These are phyloP conservation scores for Meleagris gallopavo DNA, from an alignment of 2,113 vertebrate species.

Conservation along the genomic window DNA sequence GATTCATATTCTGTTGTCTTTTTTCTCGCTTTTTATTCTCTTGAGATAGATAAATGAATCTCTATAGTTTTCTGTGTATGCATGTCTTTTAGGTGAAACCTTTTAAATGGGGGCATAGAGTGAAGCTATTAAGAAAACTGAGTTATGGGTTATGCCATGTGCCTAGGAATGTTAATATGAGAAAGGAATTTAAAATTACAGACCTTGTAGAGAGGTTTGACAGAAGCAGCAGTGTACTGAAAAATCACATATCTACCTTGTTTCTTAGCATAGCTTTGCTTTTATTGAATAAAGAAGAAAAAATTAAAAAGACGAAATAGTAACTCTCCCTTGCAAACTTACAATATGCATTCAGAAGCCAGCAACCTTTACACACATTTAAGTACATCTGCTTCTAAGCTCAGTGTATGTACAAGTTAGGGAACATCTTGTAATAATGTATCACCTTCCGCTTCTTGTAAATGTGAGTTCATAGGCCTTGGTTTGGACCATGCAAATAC, in stretches of 20 bases:
- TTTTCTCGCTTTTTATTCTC: neutral
- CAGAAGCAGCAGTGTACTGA: neutral
- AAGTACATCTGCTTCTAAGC: neutral
- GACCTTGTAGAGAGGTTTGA: neutral
- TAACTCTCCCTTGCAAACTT: neutral
- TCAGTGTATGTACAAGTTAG: neutral
- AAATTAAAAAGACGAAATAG: neutral
- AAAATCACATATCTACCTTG: neutral
- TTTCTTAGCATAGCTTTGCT: slow-evolving; percentile 3
- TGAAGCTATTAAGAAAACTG: neutral
- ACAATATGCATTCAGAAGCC: neutral
- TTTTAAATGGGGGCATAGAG: neutral
- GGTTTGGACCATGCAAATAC: neutral
- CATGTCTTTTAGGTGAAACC: neutral
- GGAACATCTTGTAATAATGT: neutral
- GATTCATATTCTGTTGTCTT: neutral
- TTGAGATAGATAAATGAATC: neutral
- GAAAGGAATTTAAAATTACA: neutral
- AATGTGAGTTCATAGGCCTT: neutral
- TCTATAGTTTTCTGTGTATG: neutral
- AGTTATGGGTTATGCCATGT: neutral
- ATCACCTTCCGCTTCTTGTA: neutral
- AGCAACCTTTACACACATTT: neutral
- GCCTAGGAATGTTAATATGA: neutral
- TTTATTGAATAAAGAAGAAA: slow-evolving; percentile 2